Evolutionary conservation across 64 coral and sea anemone genomes (phyloP), one percentile per base, ranked within the genome.

Genomic region (Dendronephthya gigantea): DNA sequence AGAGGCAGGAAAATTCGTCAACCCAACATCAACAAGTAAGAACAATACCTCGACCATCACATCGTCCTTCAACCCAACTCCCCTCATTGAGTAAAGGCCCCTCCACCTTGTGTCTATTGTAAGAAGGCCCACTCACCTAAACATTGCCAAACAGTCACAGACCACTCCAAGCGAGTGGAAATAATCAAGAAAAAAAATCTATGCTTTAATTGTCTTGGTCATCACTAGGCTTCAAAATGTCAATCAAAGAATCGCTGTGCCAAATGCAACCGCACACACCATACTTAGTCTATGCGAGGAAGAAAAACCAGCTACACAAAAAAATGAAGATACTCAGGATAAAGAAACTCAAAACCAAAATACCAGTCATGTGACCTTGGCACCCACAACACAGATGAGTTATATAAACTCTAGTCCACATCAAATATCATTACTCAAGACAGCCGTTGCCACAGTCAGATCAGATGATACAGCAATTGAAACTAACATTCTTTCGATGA

Each of bases 221-320:
- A n/a, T n/a, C n/a, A n/a, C n/a, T n/a, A n/a, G n/a, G n/a, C n/a
- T n/a, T n/a, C n/a, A n/a, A n/a, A n/a, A n/a, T n/a, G n/a, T n/a
- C n/a, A n/a, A n/a, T n/a, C n/a, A n/a, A 86, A 29, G 55, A 68
- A 40, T 41, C 34, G 43, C 2, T 84, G 83, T 23, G n/a, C 34
- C 19, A 47, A 47, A 7, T 84, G 83, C 40, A 84, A 47, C 2
- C 52, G 84, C n/a, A n/a, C n/a, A n/a, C n/a, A n/a, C n/a, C n/a
- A n/a, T n/a, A n/a, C n/a, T n/a, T n/a, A 90, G 89, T 72, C 89
- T 90, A 7, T 90, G 89, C 40, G 37, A 39, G 39, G 89, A 74
- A 74, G 68, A 47, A 28, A 74, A 74, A 1, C 68, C 2, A 25
- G 19, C 68, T 1, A 12, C 50, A 52, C 50, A 1, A 22, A 12